Evolutionary conservation across 2,113 vertebrate species (phyloP).

Genomic region (Halcyon malimbica): DNA sequence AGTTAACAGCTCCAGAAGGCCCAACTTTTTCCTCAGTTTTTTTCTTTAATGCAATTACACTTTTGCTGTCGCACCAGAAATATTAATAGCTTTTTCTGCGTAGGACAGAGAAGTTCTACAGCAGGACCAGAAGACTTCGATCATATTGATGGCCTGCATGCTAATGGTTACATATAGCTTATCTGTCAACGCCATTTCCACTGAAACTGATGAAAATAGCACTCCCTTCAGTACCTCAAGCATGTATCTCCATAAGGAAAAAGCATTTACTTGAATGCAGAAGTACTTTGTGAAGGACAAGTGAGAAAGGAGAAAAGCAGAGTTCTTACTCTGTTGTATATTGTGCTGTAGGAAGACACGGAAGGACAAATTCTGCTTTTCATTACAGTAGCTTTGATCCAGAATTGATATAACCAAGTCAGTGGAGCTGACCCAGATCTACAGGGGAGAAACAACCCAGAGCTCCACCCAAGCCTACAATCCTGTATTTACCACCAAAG

Average conservation of each 20-base stretch:
- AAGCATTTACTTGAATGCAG: neutral
- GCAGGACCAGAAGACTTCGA: neutral
- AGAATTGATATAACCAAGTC: neutral
- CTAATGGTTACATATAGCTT: neutral
- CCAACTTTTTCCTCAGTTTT: neutral
- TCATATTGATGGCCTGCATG: neutral
- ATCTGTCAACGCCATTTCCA: neutral
- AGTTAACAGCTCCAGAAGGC: neutral
- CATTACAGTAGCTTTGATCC: neutral
- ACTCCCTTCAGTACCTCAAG: neutral
- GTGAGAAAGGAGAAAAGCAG: neutral
- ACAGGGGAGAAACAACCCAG: neutral
- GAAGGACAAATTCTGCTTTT: neutral
- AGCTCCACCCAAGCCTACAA: neutral
- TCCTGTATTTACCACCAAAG: neutral
- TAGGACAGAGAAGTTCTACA: neutral
- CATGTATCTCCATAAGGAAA: neutral
- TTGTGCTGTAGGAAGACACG: neutral
- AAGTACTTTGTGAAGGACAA: neutral
- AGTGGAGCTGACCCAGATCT: conserved; percentile 9
- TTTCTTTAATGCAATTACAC: conserved; percentile 16
- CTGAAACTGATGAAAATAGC: conserved; percentile 3
- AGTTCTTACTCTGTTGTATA: neutral
- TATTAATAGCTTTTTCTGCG: conserved; percentile 12
- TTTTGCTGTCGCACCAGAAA: neutral